Conservation (phyloP, 1,140 invertebrate genomes). For the Leptinotarsa texana region DNA sequence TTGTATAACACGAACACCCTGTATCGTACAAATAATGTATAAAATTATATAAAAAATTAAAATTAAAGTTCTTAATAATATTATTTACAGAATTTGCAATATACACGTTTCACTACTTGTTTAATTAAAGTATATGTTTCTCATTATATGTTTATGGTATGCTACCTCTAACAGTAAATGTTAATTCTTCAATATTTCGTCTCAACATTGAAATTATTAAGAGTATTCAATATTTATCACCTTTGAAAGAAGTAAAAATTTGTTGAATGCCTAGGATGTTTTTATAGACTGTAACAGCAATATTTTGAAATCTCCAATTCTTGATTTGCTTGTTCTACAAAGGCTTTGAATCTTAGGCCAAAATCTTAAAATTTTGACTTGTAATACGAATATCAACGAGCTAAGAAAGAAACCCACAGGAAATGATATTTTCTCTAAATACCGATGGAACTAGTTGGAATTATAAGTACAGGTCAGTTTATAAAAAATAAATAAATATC, state of each 20-base stretch:
- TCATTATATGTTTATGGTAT: constrained; percentile 27
- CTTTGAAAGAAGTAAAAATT: background rate
- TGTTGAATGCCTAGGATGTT: constrained; percentile 7
- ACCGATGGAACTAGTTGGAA: constrained; percentile 23
- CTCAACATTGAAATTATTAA: constrained; percentile 29
- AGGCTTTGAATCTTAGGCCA: constrained; percentile 20
- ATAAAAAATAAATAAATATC: constrained; percentile 31
- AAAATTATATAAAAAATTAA: constrained; percentile 43
- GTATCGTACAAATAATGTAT: constrained; percentile 42
- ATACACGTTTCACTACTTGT: constrained; percentile 30
- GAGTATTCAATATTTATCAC: constrained; percentile 28
- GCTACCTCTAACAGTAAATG: constrained; percentile 29
- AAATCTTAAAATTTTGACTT: constrained; percentile 28
- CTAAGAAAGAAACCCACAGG: constrained; percentile 29
- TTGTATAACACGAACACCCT: constrained; percentile 35
- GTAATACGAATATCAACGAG: constrained; percentile 20
- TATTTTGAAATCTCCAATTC: constrained; percentile 19
- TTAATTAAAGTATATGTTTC: constrained; percentile 13
- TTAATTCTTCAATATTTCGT: constrained; percentile 25
- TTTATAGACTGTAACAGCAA: constrained; percentile 9
- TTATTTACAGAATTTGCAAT: constrained; percentile 34
- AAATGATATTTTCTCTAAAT: constrained; percentile 26
- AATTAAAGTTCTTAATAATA: constrained; percentile 36
- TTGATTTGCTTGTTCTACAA: constrained; percentile 17
- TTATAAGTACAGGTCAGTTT: constrained; percentile 25